These are phyloP conservation scores for Sebastes kiyomatsui DNA, from an alignment of 2,797 vertebrate species.

Conservation along the genomic window DNA sequence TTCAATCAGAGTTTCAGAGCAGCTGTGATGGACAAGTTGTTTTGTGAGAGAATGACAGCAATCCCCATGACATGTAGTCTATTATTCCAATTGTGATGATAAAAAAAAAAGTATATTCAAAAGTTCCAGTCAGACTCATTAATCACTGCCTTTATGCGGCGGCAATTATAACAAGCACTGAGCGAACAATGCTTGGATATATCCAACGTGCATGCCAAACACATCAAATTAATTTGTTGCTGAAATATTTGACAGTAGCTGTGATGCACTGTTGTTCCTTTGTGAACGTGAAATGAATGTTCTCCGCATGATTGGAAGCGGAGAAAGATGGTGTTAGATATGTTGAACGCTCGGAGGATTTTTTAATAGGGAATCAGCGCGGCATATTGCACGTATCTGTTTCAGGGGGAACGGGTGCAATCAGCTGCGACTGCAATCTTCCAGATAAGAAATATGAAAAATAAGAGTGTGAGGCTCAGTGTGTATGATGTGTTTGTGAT, in stretches of 20 bases:
- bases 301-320: not conserved
- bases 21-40: not conserved
- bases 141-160: not conserved
- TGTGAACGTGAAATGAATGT: constrained; percentile 6
- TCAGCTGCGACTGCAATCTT: constrained; percentile 18
- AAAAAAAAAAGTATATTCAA: not conserved
- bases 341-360: not conserved
- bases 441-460: constrained; percentile 15
- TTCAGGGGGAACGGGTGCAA: constrained; percentile 18
- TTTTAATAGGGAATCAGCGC: constrained; percentile 22
- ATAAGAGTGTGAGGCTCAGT: not conserved
- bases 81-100: not conserved
- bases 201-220: not conserved
- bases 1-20: not conserved
- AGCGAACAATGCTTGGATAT: not conserved
- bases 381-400: not conserved
- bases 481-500: constrained; percentile 11
- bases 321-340: not conserved
- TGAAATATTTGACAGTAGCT: constrained; percentile 4
- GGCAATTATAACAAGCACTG: not conserved
- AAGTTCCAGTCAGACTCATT: not conserved
- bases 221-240: constrained; percentile 15
- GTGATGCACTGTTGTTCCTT: not conserved
- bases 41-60: not conserved
- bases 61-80: not conserved